These are phyloP conservation scores for Vidua macroura DNA, from an alignment of 2,113 vertebrate species.

Conservation along the genomic window DNA sequence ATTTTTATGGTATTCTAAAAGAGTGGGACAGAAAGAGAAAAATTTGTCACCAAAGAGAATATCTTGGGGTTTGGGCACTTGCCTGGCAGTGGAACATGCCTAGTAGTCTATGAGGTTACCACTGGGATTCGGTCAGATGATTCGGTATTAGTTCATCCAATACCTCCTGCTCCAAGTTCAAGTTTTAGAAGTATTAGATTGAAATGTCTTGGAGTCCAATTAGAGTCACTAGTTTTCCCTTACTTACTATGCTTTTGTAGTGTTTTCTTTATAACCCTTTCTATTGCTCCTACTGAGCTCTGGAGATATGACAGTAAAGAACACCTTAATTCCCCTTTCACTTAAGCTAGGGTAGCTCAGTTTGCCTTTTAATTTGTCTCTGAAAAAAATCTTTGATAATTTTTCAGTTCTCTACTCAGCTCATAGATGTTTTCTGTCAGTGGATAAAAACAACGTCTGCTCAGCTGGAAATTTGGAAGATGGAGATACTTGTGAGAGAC, in stretches of 20 bases:
- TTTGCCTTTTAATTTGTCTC: not conserved
- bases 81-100: not conserved
- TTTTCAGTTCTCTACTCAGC: not conserved
- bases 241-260: not conserved
- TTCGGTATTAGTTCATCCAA: not conserved
- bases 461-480: not conserved
- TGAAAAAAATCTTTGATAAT: not conserved
- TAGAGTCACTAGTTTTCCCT: not conserved
- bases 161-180: not conserved
- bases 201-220: not conserved
- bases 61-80: not conserved
- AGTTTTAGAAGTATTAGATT: not conserved
- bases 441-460: not conserved
- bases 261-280: not conserved
- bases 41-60: not conserved
- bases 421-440: not conserved
- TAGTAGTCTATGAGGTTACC: not conserved
- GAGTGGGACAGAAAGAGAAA: not conserved
- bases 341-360: not conserved
- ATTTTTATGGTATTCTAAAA: not conserved
- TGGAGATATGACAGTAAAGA: not conserved
- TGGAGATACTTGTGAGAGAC: not conserved
- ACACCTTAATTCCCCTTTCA: not conserved
- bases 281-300: not conserved
- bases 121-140: not conserved